A percentile compares a stretch with the other conserved stretches of the same genome.
Conservation (phyloP, 2,113 vertebrate genomes). For the Ploceus nigricollis region DNA sequence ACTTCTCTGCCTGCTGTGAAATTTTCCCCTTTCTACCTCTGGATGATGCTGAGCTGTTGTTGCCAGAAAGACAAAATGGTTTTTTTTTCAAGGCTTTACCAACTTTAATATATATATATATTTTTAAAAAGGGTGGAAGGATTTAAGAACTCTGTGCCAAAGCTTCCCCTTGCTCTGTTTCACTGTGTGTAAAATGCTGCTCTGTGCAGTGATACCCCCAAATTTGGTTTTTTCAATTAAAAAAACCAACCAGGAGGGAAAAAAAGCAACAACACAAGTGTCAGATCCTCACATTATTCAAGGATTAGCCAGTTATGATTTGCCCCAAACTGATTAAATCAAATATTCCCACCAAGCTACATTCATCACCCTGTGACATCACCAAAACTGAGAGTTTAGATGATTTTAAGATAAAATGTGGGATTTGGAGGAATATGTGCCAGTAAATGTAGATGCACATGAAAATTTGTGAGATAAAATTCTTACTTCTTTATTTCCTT, state of each 20-base stretch:
- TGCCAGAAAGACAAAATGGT: background rate
- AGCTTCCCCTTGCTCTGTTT: background rate
- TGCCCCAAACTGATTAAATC: background rate
- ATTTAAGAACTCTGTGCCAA: background rate
- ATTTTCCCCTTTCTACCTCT: background rate
- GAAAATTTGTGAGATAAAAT: background rate
- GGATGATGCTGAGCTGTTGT: background rate
- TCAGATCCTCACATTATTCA: fast-evolving
- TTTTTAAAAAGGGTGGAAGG: background rate
- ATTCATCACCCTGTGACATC: fast-evolving
- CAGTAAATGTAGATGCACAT: fast-evolving
- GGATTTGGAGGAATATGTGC: background rate
- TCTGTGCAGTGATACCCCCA: background rate
- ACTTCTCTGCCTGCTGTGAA: background rate
- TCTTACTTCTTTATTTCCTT: background rate
- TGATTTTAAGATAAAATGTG: background rate
- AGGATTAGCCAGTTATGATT: background rate
- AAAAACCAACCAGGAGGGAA: background rate
- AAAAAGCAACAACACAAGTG: background rate
- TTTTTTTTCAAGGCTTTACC: background rate
- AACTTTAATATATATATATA: fast-evolving
- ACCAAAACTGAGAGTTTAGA: fast-evolving
- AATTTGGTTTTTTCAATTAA: background rate
- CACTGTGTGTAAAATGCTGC: background rate
- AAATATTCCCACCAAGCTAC: background rate